Evolutionary conservation across 2,888 invertebrate species (phyloP).

Genomic region (Antitype chi): DNA sequence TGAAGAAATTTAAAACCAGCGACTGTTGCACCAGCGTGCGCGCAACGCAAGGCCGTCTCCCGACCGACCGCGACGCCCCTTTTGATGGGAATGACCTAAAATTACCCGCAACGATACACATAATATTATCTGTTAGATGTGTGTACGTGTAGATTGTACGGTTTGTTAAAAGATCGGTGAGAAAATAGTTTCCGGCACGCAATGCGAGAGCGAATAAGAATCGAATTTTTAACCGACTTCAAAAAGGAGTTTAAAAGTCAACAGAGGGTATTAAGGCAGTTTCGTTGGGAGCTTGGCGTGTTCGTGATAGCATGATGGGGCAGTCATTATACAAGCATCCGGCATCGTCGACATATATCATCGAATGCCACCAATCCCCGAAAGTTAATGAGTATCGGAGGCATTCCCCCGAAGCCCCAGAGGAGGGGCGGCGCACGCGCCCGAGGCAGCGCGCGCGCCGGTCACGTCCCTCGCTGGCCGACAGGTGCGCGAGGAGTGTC

Average conservation of each 20-base stretch:
- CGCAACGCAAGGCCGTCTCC: slow-evolving; percentile 77
- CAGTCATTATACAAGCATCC: slow-evolving; percentile 86
- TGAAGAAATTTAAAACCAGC: slow-evolving; percentile 72
- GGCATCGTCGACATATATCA: slow-evolving; percentile 86
- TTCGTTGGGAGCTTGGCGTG: slow-evolving; percentile 60
- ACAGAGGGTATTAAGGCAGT: slow-evolving; percentile 63
- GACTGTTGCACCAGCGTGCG: slow-evolving; percentile 62
- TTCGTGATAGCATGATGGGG: slow-evolving; percentile 70
- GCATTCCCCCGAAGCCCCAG: slow-evolving; percentile 78
- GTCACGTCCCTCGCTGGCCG: slow-evolving; percentile 70
- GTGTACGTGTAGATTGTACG: slow-evolving; percentile 68
- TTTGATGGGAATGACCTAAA: slow-evolving; percentile 86
- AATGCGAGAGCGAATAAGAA: slow-evolving; percentile 64
- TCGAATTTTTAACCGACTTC: slow-evolving; percentile 71
- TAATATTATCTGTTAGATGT: slow-evolving; percentile 73
- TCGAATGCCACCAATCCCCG: slow-evolving; percentile 82
- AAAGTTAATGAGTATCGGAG: slow-evolving; percentile 88
- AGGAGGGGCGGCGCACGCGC: slow-evolving; percentile 78
- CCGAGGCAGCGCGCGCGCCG: slow-evolving; percentile 73
- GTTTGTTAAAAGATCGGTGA: slow-evolving; percentile 70
- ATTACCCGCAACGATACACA: slow-evolving; percentile 78
- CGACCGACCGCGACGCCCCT: slow-evolving; percentile 60
- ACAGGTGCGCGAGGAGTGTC: slow-evolving; percentile 75
- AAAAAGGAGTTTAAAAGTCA: slow-evolving; percentile 64
- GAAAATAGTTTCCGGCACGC: slow-evolving; percentile 74